Base-by-base conservation (phyloP, 1,140 invertebrate genomes). In the Formica selysi region DNA sequence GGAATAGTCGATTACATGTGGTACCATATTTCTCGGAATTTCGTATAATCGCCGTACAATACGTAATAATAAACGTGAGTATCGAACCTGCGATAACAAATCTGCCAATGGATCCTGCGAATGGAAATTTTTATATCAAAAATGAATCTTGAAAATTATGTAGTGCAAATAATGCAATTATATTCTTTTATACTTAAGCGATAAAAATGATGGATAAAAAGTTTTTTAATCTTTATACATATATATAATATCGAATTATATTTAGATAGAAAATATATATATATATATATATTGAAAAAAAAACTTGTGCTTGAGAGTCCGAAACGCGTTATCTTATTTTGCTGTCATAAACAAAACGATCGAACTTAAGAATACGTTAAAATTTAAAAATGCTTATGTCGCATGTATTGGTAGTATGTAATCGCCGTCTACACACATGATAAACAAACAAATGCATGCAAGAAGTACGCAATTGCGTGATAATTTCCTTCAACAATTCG, bases 1-100 rank as follows among this genome's bases (percentile, higher is more conserved):
- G 85, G 93, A 94, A 93, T 91, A 94, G 91, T 91, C 92, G 93
- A 94, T 94, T 94, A 94, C 91, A 91, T 91, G 91, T 90, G 93
- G 94, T 94, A 90, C 90, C 78, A 86, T 91, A 91, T 93, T 94
- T 90, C 93, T 78, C 73, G 86, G 93, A 92, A 93, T 93, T 76
- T 87, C 87, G 88, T 84, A 76, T 86, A 88, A 92, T 90, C 88
- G 65, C 76, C 67, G 65, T 59, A 62, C 78, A 89, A 87, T 84
- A 90, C 86, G 79, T 83, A 90, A 89, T 76, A 73, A 59, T 59
- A 79, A 80, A 90, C 61, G 68, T 38, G 59, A 64, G 19, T 78
- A 76, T 83, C 76, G 83, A 88, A 76, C 38, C 32, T 48, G 62
- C 76, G n/a, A 36, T 54, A 62, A 73, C 22, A 26, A 36, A 48